phyloP scores from a whole-genome alignment of 2,113 vertebrate species.

The Toxotes jaculatrix region DNA sequence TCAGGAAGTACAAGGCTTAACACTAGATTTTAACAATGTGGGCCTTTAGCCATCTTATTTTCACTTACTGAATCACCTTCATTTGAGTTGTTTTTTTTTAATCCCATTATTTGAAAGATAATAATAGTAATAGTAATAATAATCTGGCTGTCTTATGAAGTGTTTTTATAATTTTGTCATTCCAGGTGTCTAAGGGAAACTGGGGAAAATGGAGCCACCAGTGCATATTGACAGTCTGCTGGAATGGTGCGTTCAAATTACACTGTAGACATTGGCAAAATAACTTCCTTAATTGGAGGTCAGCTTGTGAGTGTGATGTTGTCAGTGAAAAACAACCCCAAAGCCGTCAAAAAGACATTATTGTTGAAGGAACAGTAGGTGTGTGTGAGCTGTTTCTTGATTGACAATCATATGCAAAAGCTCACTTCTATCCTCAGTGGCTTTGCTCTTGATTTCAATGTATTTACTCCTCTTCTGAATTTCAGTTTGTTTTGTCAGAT shows the following conservation, averaged over 20 bases:
- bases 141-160: not conserved
- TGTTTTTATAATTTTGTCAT: not conserved
- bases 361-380: not conserved
- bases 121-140: too few species aligned
- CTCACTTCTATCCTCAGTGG: not conserved
- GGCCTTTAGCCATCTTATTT: not conserved
- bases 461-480: not conserved
- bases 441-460: too few species aligned
- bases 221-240: not conserved
- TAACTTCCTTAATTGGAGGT: not conserved
- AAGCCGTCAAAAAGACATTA: not conserved
- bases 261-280: not conserved
- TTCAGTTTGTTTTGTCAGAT: not conserved
- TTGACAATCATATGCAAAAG: too few species aligned
- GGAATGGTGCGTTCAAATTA: not conserved
- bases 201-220: not conserved
- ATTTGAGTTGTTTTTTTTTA: not conserved
- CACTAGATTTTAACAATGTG: conserved; percentile 1
- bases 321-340: not conserved
- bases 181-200: not conserved
- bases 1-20: not conserved
- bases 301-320: not conserved
- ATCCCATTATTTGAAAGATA: too few species aligned
- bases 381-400: not conserved
- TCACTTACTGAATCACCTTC: not conserved